These are phyloP conservation scores for Argyra leucocephala DNA, from an alignment of 2,888 invertebrate species.

Conservation along the genomic window DNA sequence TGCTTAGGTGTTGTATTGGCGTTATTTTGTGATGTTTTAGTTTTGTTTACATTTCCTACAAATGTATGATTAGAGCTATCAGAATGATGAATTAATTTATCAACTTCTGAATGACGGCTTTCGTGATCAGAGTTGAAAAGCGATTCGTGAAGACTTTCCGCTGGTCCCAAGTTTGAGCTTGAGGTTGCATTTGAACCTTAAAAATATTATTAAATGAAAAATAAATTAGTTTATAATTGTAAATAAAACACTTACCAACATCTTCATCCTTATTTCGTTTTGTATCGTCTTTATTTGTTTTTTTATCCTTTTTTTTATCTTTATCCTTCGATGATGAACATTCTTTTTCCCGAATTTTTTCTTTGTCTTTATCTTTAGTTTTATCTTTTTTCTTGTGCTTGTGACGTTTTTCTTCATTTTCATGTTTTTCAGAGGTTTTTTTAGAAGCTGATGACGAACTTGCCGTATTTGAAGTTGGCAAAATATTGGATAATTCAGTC, in stretches of 20 bases:
- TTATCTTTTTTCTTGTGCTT: constrained; percentile 59
- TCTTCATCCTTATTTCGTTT: constrained; percentile 25
- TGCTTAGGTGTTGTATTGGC: constrained; percentile 24
- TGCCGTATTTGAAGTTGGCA: constrained; percentile 18
- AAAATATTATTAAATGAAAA: background rate
- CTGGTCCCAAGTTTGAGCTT: background rate
- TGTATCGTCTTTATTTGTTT: constrained; percentile 24
- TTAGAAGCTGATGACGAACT: constrained; percentile 20
- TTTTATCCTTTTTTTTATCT: constrained; percentile 31
- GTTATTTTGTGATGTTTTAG: background rate
- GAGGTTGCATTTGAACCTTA: constrained; percentile 9
- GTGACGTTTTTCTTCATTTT: constrained; percentile 50
- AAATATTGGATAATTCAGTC: constrained; percentile 19
- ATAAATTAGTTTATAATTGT: background rate
- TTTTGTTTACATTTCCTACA: background rate
- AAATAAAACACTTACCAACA: constrained; percentile 5
- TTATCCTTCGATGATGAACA: constrained; percentile 32
- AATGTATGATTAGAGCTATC: constrained; percentile 40
- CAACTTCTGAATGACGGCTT: constrained; percentile 11
- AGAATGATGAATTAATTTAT: constrained; percentile 28
- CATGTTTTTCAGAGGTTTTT: constrained; percentile 40
- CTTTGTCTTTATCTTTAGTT: constrained; percentile 56
- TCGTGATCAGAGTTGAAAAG: background rate
- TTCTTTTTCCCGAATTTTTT: constrained; percentile 46
- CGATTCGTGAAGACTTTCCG: constrained; percentile 11